phyloP scores from a whole-genome alignment of 2,797 vertebrate genomes.

The Pyrocephalus nanus region DNA sequence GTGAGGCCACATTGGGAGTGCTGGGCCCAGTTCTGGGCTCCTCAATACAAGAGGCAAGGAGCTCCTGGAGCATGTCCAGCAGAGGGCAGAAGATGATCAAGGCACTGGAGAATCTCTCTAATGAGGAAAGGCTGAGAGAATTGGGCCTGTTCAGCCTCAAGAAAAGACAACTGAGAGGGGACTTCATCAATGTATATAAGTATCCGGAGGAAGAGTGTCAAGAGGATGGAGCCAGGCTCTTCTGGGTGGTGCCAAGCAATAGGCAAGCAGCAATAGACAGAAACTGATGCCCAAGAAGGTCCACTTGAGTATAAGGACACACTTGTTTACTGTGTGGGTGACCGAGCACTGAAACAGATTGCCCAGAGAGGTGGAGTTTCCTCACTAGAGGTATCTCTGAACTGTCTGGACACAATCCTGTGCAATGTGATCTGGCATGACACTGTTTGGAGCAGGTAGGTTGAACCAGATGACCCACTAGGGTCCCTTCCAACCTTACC shows the following conservation, averaged over 20 bases:
- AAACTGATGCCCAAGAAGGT: neutral
- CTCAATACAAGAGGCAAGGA: neutral
- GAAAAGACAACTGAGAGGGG: neutral
- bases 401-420: neutral
- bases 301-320: neutral
- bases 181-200: accelerated
- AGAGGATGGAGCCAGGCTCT: neutral
- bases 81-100: neutral
- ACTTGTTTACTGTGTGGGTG: neutral
- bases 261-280: neutral
- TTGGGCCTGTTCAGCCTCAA: neutral
- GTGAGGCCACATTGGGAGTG: neutral
- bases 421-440: neutral
- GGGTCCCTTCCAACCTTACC: neutral
- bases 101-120: neutral
- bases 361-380: neutral
- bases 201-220: neutral
- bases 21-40: neutral
- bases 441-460: neutral
- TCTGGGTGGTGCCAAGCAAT: accelerated
- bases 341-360: neutral
- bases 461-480: neutral
- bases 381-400: neutral
- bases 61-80: neutral
- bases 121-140: neutral